Percentiles rank a stretch among this genome's conserved stretches.
phyloP scores from a whole-genome alignment of 2,797 vertebrate genomes.

The Thunnus albacares region DNA sequence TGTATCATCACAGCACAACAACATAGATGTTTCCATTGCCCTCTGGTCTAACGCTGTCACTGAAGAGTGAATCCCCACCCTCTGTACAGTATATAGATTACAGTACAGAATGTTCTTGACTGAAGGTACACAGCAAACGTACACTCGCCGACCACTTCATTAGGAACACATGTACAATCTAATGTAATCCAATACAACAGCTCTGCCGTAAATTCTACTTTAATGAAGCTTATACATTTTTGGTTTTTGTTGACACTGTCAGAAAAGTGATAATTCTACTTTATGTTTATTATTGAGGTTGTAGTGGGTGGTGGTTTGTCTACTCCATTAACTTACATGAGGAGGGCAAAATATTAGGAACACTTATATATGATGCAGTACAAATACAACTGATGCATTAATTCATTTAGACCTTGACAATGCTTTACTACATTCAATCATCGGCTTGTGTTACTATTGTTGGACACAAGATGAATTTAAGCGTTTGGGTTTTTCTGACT shows the following conservation, averaged over 20 bases:
- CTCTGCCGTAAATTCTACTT: no score
- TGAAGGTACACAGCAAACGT: constrained; percentile 14
- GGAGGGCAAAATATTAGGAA: no score
- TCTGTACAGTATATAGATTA: neutral
- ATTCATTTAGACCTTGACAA: neutral
- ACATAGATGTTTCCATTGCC: neutral
- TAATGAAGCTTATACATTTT: no score
- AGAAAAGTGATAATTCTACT: no score
- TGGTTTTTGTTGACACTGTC: no score
- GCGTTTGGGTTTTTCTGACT: constrained; percentile 30
- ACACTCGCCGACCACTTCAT: no score
- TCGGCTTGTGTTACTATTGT: constrained; percentile 4
- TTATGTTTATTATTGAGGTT: no score
- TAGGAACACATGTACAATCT: no score
- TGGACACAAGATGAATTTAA: constrained; percentile 23
- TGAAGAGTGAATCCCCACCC: neutral
- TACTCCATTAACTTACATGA: no score
- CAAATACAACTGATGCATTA: neutral
- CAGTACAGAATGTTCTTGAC: constrained; percentile 36
- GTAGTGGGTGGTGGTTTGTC: no score
- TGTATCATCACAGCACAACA: neutral
- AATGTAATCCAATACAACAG: no score
- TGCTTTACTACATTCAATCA: constrained; percentile 13
- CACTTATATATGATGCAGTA: neutral
- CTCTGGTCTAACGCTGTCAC: neutral